Base-by-base conservation (phyloP, 64 coral and sea anemone species). In the Astreopora myriophthalma region DNA sequence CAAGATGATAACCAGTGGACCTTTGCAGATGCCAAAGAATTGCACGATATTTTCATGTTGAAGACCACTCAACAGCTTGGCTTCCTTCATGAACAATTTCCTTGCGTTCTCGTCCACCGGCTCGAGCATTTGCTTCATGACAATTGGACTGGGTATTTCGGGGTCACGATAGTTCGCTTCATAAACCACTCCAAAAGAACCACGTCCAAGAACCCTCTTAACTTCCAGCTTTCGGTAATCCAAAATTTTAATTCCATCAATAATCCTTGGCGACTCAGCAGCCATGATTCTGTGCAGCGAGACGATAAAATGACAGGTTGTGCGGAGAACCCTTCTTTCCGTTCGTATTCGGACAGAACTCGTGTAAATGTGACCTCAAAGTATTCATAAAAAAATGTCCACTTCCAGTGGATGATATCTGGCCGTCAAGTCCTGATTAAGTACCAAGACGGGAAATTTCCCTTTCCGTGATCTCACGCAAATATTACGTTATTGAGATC, bases 21-120 rank as follows among this genome's bases (percentile, higher is more conserved):
- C 8, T 10, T 30, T 8, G 23, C 84, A 86, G 26, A 71, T 51
- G 8, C 37, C 58, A 10, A 69, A 1, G 6, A 79, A 44, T 30
- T 57, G 8, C 10, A 89, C 74, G 36, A 78, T 32, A 32, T 79
- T 44, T 44, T 78, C 35, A 23, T 42, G 17, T 2, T 77, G 17
- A 26, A 88, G 49, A 8, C 42, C 22, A 8, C 17, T 37, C 42
- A 89, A 75, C 37, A 89, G 42, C 12, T 66, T 46, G 34, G 87
- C 87, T 70, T 89, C 73, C 25, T 89, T 79, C 0, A 76, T 11
- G 58, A 89, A 89, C 10, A 46, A 44, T 8, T 77, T 89, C 71
- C 34, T 89, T 76, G 73, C 3, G n/a, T 17, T 8, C 34, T 49
- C 60, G 17, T 26, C 73, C 37, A 57, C 12, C 11, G 68, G 24